These are phyloP conservation scores for Thymelicus acteon DNA, from an alignment of 2,888 invertebrate species.

Conservation along the genomic window DNA sequence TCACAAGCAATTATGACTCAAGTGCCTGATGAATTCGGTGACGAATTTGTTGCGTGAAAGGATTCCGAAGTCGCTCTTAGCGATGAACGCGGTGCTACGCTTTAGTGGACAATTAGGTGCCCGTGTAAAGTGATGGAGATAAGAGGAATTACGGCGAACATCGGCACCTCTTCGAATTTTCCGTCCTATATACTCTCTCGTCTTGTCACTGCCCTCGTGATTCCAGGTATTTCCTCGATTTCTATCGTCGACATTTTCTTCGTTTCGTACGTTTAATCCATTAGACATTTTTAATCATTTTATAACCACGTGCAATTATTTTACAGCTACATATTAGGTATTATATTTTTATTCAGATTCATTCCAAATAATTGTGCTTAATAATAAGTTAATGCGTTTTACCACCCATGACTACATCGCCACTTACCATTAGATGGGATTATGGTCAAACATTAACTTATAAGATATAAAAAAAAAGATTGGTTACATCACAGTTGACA, in stretches of 20 bases:
- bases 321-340: background rate
- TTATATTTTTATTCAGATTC: conserved; percentile 10
- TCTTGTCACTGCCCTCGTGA: conserved; percentile 65
- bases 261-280: background rate
- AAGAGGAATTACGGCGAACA: conserved; percentile 69
- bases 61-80: conserved; percentile 69
- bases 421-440: too few relatives aligned
- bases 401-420: too few relatives aligned
- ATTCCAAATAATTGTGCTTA: conserved; percentile 18
- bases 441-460: too few relatives aligned
- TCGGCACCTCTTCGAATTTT: conserved; percentile 72
- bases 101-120: conserved; percentile 74
- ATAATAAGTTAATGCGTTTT: too few relatives aligned
- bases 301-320: background rate
- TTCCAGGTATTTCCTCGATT: conserved; percentile 66
- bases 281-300: background rate
- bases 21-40: conserved; percentile 81
- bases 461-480: background rate
- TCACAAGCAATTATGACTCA: conserved; percentile 82
- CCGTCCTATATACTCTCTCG: conserved; percentile 76
- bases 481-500: conserved; percentile 33
- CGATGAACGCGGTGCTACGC: conserved; percentile 69
- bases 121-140: conserved; percentile 80
- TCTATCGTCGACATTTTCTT: background rate
- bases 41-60: conserved; percentile 78